A percentile compares a stretch with the other conserved stretches of the same genome.
Evolutionary conservation across 2,888 invertebrate genomes (phyloP).

Genomic region (Suillia variegata): DNA sequence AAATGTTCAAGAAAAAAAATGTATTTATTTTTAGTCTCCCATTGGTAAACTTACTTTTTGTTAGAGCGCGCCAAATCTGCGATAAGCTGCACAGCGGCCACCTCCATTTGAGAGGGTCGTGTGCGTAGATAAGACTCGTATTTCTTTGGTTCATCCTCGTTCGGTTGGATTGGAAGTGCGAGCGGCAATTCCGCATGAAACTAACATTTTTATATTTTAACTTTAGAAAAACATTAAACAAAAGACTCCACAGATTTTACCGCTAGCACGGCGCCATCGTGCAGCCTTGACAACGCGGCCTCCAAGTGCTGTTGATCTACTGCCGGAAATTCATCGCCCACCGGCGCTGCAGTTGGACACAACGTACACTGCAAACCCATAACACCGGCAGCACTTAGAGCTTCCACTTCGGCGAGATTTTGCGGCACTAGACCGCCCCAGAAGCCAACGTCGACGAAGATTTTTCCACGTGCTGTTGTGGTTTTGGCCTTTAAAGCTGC

Average conservation of each 20-base stretch:
- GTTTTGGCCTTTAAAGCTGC: conserved; percentile 68
- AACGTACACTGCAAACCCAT: conserved; percentile 78
- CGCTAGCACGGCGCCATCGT: conserved; percentile 68
- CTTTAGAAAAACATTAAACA: not conserved
- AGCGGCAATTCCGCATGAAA: conserved; percentile 74
- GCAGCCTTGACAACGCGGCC: conserved; percentile 65
- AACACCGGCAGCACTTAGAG: conserved; percentile 69
- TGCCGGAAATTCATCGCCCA: conserved; percentile 67
- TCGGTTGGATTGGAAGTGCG: conserved; percentile 40
- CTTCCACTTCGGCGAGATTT: conserved; percentile 64
- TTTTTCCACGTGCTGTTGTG: conserved; percentile 65
- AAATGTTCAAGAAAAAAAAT: not conserved
- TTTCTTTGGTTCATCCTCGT: conserved; percentile 63
- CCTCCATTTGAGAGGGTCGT: conserved; percentile 72
- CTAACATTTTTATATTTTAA: conserved; percentile 54
- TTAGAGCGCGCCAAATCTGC: conserved; percentile 62
- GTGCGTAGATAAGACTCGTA: conserved; percentile 70
- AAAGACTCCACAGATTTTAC: conserved; percentile 57
- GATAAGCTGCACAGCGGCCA: conserved; percentile 68
- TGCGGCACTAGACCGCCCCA: conserved; percentile 80
- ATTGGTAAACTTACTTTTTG: conserved; percentile 38
- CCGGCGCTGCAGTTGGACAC: conserved; percentile 70
- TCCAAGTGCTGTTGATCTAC: conserved; percentile 66
- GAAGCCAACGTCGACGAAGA: conserved; percentile 74
- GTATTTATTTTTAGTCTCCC: not conserved